These are phyloP conservation scores for Prochilodus magdalenae DNA, from an alignment of 2,113 vertebrate genomes.

Conservation along the genomic window DNA sequence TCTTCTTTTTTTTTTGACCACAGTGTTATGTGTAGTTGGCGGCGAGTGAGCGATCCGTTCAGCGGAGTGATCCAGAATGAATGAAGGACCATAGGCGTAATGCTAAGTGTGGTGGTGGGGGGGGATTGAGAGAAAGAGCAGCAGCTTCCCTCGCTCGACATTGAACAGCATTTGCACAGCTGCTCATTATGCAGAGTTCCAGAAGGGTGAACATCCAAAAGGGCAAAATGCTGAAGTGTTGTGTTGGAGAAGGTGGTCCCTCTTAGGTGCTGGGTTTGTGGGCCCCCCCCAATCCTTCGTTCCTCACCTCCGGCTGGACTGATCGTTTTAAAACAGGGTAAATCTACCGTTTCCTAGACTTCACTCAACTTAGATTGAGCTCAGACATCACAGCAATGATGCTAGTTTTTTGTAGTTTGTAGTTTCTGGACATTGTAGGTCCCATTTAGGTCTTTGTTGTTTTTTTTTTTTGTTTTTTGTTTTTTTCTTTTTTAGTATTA, in stretches of 20 bases:
- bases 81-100: neutral
- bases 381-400: slow-evolving; percentile 85
- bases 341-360: slow-evolving; percentile 84
- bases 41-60: slow-evolving; percentile 5
- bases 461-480: slow-evolving; percentile 61
- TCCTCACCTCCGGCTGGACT: slow-evolving; percentile 63
- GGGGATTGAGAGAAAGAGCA: neutral
- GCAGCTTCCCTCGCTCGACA: neutral
- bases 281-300: neutral
- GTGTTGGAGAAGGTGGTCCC: neutral
- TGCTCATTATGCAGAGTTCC: neutral
- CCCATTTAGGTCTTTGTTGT: slow-evolving; percentile 81
- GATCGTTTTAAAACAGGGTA: slow-evolving; percentile 93
- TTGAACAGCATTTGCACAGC: neutral
- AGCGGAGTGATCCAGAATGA: neutral
- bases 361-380: slow-evolving; percentile 79
- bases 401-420: slow-evolving; percentile 73
- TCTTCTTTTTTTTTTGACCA: slow-evolving; percentile 66
- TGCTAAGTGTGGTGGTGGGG: neutral
- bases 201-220: too few relatives aligned
- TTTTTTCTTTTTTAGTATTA: slow-evolving; percentile 39
- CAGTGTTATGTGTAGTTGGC: slow-evolving; percentile 76
- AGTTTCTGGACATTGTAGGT: slow-evolving; percentile 82
- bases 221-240: neutral
- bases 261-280: neutral